Base-by-base conservation (phyloP, 2,113 vertebrate species). In the Cheilinus undulatus region DNA sequence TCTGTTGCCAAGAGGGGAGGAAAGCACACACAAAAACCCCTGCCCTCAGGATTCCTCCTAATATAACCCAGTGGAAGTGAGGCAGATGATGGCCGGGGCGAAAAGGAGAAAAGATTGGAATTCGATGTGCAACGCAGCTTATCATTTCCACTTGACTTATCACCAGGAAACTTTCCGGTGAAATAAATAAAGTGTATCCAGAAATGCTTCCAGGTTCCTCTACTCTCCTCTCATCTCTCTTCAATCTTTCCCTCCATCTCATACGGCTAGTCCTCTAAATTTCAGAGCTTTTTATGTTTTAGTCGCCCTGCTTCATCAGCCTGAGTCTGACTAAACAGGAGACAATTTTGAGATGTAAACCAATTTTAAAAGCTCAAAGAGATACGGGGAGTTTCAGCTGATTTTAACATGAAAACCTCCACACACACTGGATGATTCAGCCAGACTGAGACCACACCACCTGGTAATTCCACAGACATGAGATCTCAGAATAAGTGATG, bases 131-230 rank as follows among this genome's bases (percentile, higher is more conserved):
- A 92, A 77, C 84, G 89, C 84, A 90, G 89, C 87, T 89, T 91
- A 88, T 87, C 90, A 89, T 90, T 91, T 93, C 87, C 91, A 92
- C 83, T 87, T 89, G 87, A 92, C 84, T 88, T 89, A 87, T 88
- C 85, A 88, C 75, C 83, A 81, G 86, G 80, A 92, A 86, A 84
- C 65, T 73, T 86, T 89, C 85, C 88, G 89, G 91, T 76, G 70
- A 76, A 87, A 84, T 86, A 86, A 89, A 89, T 69, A 80, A 66
- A 27, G 64, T 52, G 23, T 64, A 48, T 68, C 86, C 85, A 83
- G 76, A 83, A 84, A 69, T 76, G 85, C 62, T 61, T 78, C 51
- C 72, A 80, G 79, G 80, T 69, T 82, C 52, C 46, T 72, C 60
- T 24, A 61, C 49, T 50, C 27, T 38, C 26, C 38, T 67, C 22